phyloP scores from a whole-genome alignment of 1,140 invertebrate genomes.

The Bombus soroeensis region DNA sequence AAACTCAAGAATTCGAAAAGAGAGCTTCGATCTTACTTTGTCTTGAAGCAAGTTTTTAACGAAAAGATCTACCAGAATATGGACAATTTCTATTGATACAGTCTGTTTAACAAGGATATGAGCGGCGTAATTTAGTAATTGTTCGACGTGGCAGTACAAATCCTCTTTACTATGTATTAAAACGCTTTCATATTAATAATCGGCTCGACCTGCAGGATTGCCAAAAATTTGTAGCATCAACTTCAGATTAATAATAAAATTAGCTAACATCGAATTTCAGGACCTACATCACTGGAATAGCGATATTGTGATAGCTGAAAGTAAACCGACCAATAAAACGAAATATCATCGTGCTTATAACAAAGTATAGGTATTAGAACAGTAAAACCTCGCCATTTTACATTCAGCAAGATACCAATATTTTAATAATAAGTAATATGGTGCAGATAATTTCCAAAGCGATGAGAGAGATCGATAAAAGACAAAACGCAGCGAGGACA shows the following conservation, averaged over 20 bases:
- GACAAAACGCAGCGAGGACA: background rate
- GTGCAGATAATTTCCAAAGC: background rate
- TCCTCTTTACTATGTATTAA: background rate
- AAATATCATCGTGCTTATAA: no score
- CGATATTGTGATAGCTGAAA: no score
- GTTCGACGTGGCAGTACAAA: background rate
- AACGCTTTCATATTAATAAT: background rate
- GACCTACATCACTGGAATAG: background rate
- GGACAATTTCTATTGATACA: background rate
- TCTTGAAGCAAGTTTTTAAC: background rate
- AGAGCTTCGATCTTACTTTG: background rate
- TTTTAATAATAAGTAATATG: background rate
- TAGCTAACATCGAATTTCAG: background rate
- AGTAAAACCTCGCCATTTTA: rapidly evolving
- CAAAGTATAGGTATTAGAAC: background rate
- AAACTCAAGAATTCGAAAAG: background rate
- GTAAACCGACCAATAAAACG: no score
- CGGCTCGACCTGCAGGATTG: background rate
- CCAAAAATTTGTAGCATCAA: background rate
- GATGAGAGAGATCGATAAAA: background rate
- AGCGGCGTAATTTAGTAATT: background rate
- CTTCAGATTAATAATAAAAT: background rate
- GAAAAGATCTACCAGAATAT: background rate
- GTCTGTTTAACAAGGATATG: background rate
- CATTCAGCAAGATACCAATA: background rate